phyloP scores from a whole-genome alignment of 2,888 invertebrate genomes.

The Melanophora roralis region DNA sequence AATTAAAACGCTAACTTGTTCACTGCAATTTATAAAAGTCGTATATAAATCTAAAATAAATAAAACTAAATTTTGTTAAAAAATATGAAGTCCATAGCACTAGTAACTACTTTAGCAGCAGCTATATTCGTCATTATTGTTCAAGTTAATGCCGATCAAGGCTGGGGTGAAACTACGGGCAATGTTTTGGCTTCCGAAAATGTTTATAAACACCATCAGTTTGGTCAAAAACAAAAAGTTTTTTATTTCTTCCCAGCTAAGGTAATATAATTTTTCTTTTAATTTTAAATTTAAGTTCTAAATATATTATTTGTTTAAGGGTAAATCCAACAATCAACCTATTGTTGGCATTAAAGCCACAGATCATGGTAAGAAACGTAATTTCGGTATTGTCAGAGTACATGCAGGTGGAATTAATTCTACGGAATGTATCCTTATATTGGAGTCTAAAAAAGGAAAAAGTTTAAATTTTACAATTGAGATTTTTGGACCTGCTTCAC shows the following conservation, averaged over 20 bases:
- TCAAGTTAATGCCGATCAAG: conserved; percentile 56
- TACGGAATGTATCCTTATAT: too few species aligned
- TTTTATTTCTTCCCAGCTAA: conserved; percentile 65
- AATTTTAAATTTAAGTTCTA: too few species aligned
- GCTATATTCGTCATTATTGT: conserved; percentile 46
- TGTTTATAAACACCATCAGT: conserved; percentile 7
- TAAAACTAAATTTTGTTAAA: too few species aligned
- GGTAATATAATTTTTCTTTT: conserved; percentile 56
- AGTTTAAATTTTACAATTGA: conserved; percentile 76
- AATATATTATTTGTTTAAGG: conserved; percentile 48
- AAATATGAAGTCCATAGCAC: conserved; percentile 30
- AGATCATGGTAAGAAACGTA: too few species aligned
- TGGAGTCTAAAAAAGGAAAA: conserved; percentile 77
- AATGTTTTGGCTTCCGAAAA: neutral
- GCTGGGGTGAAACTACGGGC: conserved; percentile 64
- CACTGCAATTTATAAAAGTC: neutral
- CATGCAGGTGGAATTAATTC: too few species aligned
- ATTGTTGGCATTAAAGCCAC: conserved; percentile 59
- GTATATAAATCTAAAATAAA: neutral
- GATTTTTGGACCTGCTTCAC: conserved; percentile 69
- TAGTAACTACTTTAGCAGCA: conserved; percentile 38
- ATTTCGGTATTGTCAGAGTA: too few species aligned
- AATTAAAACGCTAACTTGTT: conserved; percentile 32
- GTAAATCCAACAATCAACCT: too few species aligned
- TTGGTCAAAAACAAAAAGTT: conserved; percentile 60